These are phyloP conservation scores for Trimorus sp. DNA, from an alignment of 2,888 invertebrate species.

Conservation along the genomic window DNA sequence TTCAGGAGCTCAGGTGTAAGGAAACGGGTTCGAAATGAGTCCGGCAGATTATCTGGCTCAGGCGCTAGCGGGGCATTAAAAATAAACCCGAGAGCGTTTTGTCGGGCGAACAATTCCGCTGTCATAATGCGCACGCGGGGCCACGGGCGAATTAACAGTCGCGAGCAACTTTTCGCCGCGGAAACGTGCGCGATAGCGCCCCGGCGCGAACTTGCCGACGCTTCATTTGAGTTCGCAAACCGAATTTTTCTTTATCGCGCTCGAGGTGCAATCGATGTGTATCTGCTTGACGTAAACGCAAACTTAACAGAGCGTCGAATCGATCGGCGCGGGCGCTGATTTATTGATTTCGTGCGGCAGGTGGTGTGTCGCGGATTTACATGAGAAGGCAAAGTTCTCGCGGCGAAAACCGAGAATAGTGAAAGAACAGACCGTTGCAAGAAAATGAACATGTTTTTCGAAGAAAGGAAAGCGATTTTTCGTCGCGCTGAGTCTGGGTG, in stretches of 20 bases:
- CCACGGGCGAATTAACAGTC: constrained; percentile 18
- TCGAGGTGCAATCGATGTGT: background rate
- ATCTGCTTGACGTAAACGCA: constrained; percentile 9
- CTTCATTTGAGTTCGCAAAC: constrained; percentile 71
- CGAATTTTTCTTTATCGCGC: constrained; percentile 68
- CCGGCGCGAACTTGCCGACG: background rate
- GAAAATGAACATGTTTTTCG: no score
- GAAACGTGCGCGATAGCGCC: constrained; percentile 69
- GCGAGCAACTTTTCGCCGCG: constrained; percentile 65
- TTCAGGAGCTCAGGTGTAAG: constrained; percentile 73
- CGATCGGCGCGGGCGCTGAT: background rate
- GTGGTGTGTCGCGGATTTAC: no score
- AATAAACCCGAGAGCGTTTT: constrained; percentile 72
- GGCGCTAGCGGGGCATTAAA: constrained; percentile 72
- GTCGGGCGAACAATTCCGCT: constrained; percentile 72
- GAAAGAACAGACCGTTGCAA: no score
- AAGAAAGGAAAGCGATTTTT: no score
- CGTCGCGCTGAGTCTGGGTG: no score
- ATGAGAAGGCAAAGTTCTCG: no score
- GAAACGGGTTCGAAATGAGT: constrained; percentile 79
- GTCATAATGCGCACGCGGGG: constrained; percentile 73
- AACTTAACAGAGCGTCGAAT: constrained; percentile 22
- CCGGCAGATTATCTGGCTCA: constrained; percentile 68
- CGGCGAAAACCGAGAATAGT: no score
- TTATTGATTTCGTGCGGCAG: no score